Conservation (phyloP, 1,140 invertebrate genomes). For the Pseudomyrmex concolor region DNA sequence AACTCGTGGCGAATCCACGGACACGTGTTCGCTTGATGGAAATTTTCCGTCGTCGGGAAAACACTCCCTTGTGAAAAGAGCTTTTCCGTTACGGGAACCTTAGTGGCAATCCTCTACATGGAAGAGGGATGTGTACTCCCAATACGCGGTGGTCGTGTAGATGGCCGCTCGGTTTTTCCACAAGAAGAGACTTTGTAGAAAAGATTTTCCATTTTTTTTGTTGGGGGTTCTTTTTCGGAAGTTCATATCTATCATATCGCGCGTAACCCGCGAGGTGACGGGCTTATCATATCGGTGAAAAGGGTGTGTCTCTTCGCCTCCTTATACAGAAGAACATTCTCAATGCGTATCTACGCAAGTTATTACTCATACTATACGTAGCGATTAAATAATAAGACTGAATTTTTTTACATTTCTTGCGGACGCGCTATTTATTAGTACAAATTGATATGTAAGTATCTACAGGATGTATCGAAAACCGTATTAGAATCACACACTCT, state of each 20-base stretch:
- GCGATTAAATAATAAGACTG: background rate
- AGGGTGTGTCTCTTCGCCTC: constrained; percentile 22
- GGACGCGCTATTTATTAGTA: no score
- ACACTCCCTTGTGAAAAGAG: background rate
- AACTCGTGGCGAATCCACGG: background rate
- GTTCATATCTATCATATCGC: no score
- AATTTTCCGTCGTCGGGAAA: constrained; percentile 23
- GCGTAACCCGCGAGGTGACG: no score
- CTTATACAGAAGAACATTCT: background rate
- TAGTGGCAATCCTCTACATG: background rate
- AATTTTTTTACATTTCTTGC: no score
- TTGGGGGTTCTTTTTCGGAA: no score
- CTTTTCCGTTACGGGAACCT: background rate
- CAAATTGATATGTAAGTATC: no score
- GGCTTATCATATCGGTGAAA: no score
- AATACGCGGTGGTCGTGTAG: background rate
- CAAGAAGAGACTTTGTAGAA: background rate
- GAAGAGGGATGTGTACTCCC: background rate
- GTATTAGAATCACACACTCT: no score
- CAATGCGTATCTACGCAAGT: background rate
- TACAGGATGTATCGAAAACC: no score
- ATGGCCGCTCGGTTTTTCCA: background rate
- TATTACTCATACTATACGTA: background rate
- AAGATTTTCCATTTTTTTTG: background rate
- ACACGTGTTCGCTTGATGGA: background rate